These are phyloP conservation scores for Tetraneura akinire DNA, from an alignment of 1,140 invertebrate genomes.

Conservation along the genomic window DNA sequence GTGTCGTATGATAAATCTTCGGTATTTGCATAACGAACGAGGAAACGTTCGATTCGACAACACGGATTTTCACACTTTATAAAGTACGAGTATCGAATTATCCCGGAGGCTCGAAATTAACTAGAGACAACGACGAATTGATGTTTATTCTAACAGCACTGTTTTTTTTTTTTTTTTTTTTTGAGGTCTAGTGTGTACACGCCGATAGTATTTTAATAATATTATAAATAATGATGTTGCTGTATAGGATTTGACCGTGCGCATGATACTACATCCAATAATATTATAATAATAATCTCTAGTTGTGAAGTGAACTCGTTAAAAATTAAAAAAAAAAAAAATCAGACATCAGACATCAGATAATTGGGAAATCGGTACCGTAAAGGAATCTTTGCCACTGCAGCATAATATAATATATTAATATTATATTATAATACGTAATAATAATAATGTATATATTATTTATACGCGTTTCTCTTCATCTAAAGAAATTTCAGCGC, in stretches of 20 bases:
- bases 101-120: neutral
- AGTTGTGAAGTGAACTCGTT: conserved; percentile 5
- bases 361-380: conserved; percentile 19
- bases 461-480: too few species aligned
- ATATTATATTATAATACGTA: too few species aligned
- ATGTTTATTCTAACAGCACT: neutral
- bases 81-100: neutral
- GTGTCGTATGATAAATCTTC: too few species aligned
- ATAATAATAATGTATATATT: too few species aligned
- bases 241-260: neutral
- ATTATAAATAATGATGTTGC: conserved; percentile 10
- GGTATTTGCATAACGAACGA: neutral
- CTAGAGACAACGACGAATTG: neutral
- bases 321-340: conserved; percentile 22
- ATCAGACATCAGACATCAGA: neutral
- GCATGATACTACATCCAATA: neutral
- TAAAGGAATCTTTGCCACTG: neutral
- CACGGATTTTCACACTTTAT: neutral
- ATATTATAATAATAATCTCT: neutral
- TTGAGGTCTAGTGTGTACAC: neutral
- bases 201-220: neutral
- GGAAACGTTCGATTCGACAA: neutral
- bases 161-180: too few species aligned
- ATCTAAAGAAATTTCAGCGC: too few species aligned
- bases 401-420: too few species aligned